Base-by-base conservation (phyloP, 2,888 invertebrate species). In the Agrotis ipsilon region DNA sequence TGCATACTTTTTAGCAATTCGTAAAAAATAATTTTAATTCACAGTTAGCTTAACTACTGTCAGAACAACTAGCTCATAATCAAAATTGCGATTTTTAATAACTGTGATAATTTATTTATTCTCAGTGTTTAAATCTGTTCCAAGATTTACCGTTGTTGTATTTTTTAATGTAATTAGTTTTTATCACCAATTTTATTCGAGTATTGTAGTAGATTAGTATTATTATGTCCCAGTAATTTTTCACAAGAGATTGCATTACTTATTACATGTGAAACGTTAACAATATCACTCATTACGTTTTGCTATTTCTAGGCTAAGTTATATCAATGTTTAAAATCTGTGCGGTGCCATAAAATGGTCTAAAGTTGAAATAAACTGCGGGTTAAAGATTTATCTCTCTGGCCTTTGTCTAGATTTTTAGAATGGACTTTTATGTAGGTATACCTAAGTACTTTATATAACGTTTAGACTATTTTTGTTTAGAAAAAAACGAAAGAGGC, bases 211-310 rank as follows among this genome's bases (percentile, higher is more conserved):
- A 68, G 13, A 45, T 45, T 46, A 68, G 16, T 2, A 14, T 46
- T 52, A 32, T 59, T 39, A 52, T 46, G 11, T n/a, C 4, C 16
- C n/a, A 39, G 70, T 52, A 46, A 18, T 59, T 59, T 68, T 68
- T 69, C 70, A 46, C 70, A 59, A 32, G 70, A 59, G 16, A 51
- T 52, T 58, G 49, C 64, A 57, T 49, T 18, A 5, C 21, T 51
- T 39, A 65, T 39, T 39, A 39, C 39, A 39, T 46, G 46, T 58
- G 65, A 72, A 65, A 19, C 57, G n/a, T 51, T 52, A 39, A 39
- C 39, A 39, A 39, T 39, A 39, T 65, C 24, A 58, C 43, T 64
- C 39, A 51, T 51, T 9, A 57, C 39, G n/a, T 13, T 64, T 7
- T 11, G 18, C 18, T 64, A 39, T 57, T 51, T 58, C 57, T 51